Base-by-base conservation (phyloP, 2,113 vertebrate species). In the Microcebus ravelobensis region DNA sequence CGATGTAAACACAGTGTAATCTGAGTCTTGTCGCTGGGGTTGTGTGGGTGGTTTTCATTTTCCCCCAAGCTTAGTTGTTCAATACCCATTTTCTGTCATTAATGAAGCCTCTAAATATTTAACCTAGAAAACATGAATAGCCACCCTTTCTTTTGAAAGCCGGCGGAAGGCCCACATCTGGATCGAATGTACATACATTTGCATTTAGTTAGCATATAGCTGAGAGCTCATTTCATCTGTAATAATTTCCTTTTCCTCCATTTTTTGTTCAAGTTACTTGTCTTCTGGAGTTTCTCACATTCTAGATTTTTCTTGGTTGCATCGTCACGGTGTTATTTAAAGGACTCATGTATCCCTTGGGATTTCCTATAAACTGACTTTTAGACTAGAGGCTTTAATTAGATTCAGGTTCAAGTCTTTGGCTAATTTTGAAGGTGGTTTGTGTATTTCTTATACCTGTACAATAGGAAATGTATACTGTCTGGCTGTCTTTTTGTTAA, bases 41-140 rank as follows among this genome's bases (percentile, higher is more conserved):
- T 71, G 14, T 87, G 14, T n/a, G 25, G 77, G 48, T 42, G 14
- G 18, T 48, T 71, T 83, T 21, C 45, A 88, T 95, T 94, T 87
- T 27, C 88, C 52, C 68, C 36, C 81, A 76, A 59, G 20, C 79
- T 96, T 97, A 97, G 97, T 81, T 96, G 93, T 59, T 84, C 92
- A 90, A 74, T 73, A 91, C 94, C 96, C 95, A 96, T 93, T 97
- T 87, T 96, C 71, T 94, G 48, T 70, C 63, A 88, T 92, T 45
- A 96, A 94, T 0, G 36, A 95, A 97, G 52, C 57, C 68, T 84
- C 88, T 87, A 77, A 63, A 81, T 93, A n/a, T 79, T 50, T 87
- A 92, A 79, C 73, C 80, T n/a, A 71, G 85, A 91, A 91, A 86
- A 55, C 42, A 82, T 3, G 0, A 2, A 59, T 0, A 36, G 61